Conservation (phyloP, 2,888 invertebrate species). For the Mimas tiliae region DNA sequence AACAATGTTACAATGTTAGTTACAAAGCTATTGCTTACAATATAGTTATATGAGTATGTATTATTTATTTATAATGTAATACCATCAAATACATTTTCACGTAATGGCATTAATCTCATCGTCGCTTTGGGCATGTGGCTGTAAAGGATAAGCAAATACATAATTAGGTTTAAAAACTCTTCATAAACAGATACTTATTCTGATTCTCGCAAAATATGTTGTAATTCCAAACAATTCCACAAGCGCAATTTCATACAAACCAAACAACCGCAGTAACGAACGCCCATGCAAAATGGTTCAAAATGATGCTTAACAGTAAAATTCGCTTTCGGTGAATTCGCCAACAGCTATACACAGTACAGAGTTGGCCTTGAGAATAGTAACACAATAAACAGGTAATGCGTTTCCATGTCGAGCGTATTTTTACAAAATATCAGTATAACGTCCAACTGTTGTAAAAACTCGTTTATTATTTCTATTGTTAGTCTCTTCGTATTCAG, state of each 20-base stretch:
- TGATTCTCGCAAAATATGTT: no score
- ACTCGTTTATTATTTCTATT: constrained; percentile 36
- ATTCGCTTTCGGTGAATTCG: constrained; percentile 24
- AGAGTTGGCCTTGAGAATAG: constrained; percentile 37
- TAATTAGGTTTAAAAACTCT: no score
- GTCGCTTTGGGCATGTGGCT: no score
- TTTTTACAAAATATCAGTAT: constrained; percentile 29
- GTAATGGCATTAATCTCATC: no score
- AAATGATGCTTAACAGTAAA: constrained; percentile 17
- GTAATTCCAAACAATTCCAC: not conserved
- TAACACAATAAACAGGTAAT: constrained; percentile 33
- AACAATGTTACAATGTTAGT: no score
- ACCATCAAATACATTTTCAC: no score
- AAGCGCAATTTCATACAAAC: not conserved
- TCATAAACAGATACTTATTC: no score
- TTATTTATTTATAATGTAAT: no score
- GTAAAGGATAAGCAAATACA: no score
- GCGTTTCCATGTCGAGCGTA: constrained; percentile 30
- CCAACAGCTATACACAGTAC: constrained; percentile 11
- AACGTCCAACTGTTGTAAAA: constrained; percentile 33
- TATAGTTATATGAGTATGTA: no score
- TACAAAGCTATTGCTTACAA: no score
- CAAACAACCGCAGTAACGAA: not conserved
- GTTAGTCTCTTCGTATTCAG: constrained; percentile 29
- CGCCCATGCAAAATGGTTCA: constrained; percentile 16